A percentile compares a stretch with the other conserved stretches of the same genome.
These are phyloP conservation scores for Cebus imitator DNA, from an alignment of 2,113 vertebrate species.

Conservation along the genomic window DNA sequence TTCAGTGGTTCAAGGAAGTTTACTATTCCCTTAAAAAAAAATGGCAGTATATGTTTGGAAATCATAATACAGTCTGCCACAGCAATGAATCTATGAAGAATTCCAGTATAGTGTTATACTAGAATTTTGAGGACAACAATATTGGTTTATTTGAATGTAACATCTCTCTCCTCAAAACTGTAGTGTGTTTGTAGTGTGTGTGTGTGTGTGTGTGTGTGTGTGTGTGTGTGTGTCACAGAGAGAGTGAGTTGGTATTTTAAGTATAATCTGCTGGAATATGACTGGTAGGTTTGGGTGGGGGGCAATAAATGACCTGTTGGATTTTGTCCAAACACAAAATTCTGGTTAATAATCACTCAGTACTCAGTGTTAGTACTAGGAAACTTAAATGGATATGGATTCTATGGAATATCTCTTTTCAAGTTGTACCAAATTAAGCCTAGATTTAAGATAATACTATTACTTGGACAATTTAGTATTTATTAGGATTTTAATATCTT, in stretches of 20 bases:
- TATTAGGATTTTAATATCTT: conserved; percentile 13
- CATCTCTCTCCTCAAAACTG: too few relatives aligned
- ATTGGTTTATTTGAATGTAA: not conserved
- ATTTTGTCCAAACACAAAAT: not conserved
- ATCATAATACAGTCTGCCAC: not conserved
- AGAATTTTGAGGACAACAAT: not conserved
- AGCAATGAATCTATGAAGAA: not conserved
- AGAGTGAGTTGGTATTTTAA: conserved; percentile 5
- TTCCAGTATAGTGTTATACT: not conserved
- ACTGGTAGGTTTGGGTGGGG: not conserved
- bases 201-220: not conserved
- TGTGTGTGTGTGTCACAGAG: not conserved
- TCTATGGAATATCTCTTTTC: conserved; percentile 27
- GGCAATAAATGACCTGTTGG: not conserved
- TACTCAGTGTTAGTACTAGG: not conserved
- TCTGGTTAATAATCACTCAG: not conserved
- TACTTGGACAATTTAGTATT: not conserved
- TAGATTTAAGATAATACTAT: conserved; percentile 5
- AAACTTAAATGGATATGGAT: not conserved
- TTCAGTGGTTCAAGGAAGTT: conserved; percentile 38
- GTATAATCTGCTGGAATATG: not conserved
- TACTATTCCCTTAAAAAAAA: not conserved
- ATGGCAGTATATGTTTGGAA: not conserved
- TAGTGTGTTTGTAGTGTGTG: not conserved
- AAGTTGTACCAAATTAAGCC: not conserved